Percentiles rank a stretch among this genome's conserved stretches.
Conservation (phyloP, 2,888 invertebrate genomes). For the Trachelus iudaicus region DNA sequence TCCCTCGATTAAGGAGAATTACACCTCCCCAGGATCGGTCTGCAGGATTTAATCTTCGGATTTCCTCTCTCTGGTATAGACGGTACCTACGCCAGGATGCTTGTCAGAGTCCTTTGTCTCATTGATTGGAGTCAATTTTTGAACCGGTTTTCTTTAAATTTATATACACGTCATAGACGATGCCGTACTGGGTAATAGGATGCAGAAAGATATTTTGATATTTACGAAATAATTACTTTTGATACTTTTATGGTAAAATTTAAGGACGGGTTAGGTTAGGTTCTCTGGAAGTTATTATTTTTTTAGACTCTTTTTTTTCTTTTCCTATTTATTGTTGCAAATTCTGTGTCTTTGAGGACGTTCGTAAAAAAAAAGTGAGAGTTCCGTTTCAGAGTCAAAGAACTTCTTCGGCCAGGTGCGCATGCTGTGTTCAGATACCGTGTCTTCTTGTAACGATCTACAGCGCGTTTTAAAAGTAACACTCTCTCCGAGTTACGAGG, state of each 20-base stretch:
- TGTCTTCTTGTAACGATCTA: neutral
- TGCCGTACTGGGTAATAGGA: neutral
- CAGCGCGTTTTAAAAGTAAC: neutral
- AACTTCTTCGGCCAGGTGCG: neutral
- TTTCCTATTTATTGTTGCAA: neutral
- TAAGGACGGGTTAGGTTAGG: neutral
- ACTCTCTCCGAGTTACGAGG: neutral
- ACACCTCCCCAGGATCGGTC: slow-evolving; percentile 31
- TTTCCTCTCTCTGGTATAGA: slow-evolving; percentile 6
- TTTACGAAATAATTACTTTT: neutral
- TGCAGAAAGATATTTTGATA: neutral
- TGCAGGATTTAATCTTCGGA: slow-evolving; percentile 5
- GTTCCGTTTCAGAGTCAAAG: neutral
- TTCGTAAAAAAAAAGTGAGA: neutral
- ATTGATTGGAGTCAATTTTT: neutral
- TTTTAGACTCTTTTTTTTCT: neutral
- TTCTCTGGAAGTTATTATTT: neutral
- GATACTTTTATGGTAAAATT: neutral
- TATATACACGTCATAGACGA: neutral
- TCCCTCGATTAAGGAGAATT: slow-evolving; percentile 65
- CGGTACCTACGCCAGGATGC: neutral
- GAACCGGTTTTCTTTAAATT: neutral
- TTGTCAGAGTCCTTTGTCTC: neutral
- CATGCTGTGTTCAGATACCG: neutral
- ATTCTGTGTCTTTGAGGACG: neutral